A percentile compares a stretch with the other conserved stretches of the same genome.
phyloP scores from a whole-genome alignment of 1,140 invertebrate species.

The Ooceraea biroi region DNA sequence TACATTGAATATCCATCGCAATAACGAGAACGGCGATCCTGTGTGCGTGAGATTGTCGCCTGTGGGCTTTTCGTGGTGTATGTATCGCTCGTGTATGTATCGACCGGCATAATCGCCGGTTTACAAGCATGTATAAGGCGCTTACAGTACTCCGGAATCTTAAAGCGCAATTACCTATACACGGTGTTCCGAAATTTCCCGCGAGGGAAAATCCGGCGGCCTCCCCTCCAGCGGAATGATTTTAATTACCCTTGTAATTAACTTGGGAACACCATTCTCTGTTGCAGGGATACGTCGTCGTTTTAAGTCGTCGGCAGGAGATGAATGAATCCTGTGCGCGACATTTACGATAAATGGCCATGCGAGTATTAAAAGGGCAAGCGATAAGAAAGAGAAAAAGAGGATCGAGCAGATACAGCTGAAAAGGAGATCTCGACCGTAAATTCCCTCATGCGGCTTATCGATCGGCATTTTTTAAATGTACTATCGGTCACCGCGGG shows the following conservation, averaged over 20 bases:
- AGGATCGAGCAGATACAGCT: slow-evolving; percentile 10
- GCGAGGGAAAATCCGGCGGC: no score
- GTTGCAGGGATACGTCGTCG: slow-evolving; percentile 30
- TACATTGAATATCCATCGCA: slow-evolving; percentile 53
- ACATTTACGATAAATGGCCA: neutral
- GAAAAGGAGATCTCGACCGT: neutral
- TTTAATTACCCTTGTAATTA: slow-evolving; percentile 21
- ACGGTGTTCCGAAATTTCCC: neutral
- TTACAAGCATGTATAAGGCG: slow-evolving; percentile 38
- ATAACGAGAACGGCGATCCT: neutral
- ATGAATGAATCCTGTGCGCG: neutral
- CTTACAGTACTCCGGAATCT: slow-evolving; percentile 4
- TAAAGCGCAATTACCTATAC: neutral
- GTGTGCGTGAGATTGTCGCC: slow-evolving; percentile 27
- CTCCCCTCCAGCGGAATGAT: neutral
- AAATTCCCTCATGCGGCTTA: slow-evolving; percentile 5
- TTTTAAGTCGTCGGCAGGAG: neutral
- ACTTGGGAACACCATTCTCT: slow-evolving; percentile 1
- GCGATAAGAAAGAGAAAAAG: slow-evolving; percentile 26
- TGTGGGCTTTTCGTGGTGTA: slow-evolving; percentile 16
- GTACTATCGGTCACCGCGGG: slow-evolving; percentile 3
- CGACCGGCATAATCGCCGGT: slow-evolving; percentile 30
- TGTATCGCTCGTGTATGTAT: slow-evolving; percentile 35
- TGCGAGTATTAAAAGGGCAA: slow-evolving; percentile 29
- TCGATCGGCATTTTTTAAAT: neutral